Percentiles rank a stretch among this genome's conserved stretches.
Evolutionary conservation across 2,888 invertebrate genomes (phyloP).

Genomic region (Drosophila robusta): DNA sequence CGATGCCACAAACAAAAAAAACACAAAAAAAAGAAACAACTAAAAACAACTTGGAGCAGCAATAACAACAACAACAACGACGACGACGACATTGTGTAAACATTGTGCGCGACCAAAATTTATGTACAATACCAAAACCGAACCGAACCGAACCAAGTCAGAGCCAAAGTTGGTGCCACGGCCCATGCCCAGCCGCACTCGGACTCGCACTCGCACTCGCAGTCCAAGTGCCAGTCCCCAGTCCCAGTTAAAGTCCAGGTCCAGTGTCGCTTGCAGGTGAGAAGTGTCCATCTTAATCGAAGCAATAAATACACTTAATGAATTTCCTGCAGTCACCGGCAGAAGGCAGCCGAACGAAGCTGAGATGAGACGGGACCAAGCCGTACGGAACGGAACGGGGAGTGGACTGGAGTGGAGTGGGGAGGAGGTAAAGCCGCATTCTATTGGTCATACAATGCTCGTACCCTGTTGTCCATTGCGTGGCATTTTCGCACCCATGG

Average conservation of each 20-base stretch:
- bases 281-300: conserved; percentile 82
- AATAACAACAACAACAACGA: conserved; percentile 30
- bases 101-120: conserved; percentile 75
- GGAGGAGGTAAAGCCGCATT: conserved; percentile 54
- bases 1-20: conserved; percentile 42
- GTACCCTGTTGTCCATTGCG: conserved; percentile 68
- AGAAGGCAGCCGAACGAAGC: conserved; percentile 20
- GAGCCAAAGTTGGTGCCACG: conserved; percentile 12
- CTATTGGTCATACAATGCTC: conserved; percentile 76
- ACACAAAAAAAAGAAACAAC: conserved; percentile 29
- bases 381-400: neutral
- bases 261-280: conserved; percentile 71
- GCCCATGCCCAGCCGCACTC: neutral
- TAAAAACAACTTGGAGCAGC: conserved; percentile 15
- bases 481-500: conserved; percentile 78
- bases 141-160: conserved; percentile 14
- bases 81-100: conserved; percentile 73
- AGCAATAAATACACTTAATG: conserved; percentile 82
- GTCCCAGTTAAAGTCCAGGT: conserved; percentile 23
- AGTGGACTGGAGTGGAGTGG: neutral
- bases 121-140: conserved; percentile 67
- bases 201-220: neutral
- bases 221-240: conserved; percentile 18
- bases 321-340: conserved; percentile 76
- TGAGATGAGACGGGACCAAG: neutral